Evolutionary conservation across 2,113 vertebrate species (phyloP).

Genomic region (Bos javanicus): DNA sequence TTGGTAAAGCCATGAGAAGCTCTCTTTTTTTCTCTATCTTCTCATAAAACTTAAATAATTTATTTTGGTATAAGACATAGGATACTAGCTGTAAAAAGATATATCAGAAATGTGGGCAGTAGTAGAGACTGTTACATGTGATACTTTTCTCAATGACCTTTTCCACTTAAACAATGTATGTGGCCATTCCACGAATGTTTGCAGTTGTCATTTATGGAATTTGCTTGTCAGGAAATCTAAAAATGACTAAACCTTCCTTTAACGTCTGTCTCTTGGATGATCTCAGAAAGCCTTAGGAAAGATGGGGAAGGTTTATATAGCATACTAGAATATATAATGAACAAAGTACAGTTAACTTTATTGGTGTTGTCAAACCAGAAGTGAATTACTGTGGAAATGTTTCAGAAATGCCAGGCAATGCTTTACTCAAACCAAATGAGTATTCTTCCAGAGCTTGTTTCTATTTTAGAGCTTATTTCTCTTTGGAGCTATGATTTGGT

Average conservation of each 20-base stretch:
- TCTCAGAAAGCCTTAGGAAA: slow-evolving; percentile 22
- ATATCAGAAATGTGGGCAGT: not conserved
- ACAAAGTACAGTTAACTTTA: slow-evolving; percentile 9
- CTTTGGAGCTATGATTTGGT: slow-evolving; percentile 12
- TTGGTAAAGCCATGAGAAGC: slow-evolving; percentile 38
- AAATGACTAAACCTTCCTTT: slow-evolving; percentile 38
- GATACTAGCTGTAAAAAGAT: slow-evolving; percentile 6
- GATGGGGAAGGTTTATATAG: not conserved
- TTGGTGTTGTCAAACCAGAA: not conserved
- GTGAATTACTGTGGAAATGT: slow-evolving; percentile 42
- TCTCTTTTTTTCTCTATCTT: not conserved
- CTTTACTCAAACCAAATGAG: slow-evolving; percentile 8
- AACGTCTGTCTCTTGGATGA: not conserved
- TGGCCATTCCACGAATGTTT: slow-evolving; percentile 32
- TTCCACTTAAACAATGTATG: slow-evolving; percentile 36
- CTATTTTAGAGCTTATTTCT: slow-evolving; percentile 9
- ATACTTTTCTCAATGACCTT: not conserved
- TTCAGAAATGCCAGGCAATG: slow-evolving; percentile 4
- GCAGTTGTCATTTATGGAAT: slow-evolving; percentile 48
- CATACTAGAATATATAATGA: slow-evolving; percentile 3
- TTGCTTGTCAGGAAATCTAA: slow-evolving; percentile 48
- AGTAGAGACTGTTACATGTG: not conserved
- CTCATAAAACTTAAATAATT: not conserved
- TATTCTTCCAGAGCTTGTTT: slow-evolving; percentile 37
- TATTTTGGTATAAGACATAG: not conserved